These are phyloP conservation scores for Bombus breviceps DNA, from an alignment of 1,140 invertebrate species.

Conservation along the genomic window DNA sequence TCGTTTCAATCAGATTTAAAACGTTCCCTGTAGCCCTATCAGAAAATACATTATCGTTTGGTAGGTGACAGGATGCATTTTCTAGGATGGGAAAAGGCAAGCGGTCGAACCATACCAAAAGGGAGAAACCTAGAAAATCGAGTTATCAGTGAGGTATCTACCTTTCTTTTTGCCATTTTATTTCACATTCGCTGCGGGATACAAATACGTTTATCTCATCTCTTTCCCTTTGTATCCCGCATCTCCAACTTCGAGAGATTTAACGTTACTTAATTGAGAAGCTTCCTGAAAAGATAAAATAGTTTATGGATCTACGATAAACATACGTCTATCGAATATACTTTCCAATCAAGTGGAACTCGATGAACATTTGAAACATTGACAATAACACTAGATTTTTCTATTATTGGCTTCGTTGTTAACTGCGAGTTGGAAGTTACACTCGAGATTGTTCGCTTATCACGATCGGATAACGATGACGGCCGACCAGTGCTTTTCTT, in stretches of 20 bases:
- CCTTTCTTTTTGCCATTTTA: not conserved
- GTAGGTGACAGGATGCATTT: conserved; percentile 3
- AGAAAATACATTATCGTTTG: not conserved
- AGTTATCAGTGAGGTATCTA: not conserved
- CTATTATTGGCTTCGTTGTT: no score
- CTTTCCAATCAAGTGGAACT: not conserved
- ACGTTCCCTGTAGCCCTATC: not conserved
- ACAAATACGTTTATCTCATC: not conserved
- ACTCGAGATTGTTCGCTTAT: no score
- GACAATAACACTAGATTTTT: no score
- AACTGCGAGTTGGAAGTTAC: no score
- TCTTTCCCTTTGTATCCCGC: not conserved
- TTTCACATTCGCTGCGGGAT: not conserved
- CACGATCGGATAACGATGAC: no score
- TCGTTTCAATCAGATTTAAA: conserved; percentile 8
- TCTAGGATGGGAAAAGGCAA: no score
- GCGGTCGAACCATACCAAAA: no score
- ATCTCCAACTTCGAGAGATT: not conserved
- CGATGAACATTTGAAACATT: no score
- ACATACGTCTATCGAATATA: not conserved
- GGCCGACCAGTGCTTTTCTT: no score
- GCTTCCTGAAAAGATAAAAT: not conserved
- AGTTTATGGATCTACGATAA: no score
- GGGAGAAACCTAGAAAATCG: not conserved
- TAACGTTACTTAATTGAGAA: not conserved